Base-by-base conservation (phyloP, 2,797 vertebrate genomes). In the Syngnathus acus region DNA sequence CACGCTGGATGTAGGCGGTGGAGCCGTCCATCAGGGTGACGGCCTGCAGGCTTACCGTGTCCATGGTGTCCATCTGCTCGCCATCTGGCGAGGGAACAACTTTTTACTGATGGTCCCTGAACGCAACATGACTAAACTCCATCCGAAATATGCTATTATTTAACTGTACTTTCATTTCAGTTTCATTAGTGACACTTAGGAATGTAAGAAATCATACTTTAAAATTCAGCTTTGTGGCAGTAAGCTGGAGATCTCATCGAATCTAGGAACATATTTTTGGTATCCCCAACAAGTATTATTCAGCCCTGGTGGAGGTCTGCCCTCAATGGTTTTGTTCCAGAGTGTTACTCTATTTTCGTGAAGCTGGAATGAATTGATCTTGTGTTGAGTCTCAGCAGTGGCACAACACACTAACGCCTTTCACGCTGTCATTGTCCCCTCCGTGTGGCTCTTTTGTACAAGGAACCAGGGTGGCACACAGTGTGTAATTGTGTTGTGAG, bases 1-100 rank as follows among this genome's bases (percentile, higher is more conserved):
- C 97, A 67, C 98, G 96, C 50, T 99, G 97, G 83, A 99, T 98
- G 67, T 99, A 99, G 16, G 97, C 97, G 1, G 97, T 99, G 75
- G 96, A 97, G 37, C 97, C 97, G 78, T 99, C 97, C n/a, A 93
- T 93, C 19, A 99, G 92, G 2, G 96, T 98, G 57, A 99, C 96
- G 16, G 97, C 97, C 88, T 99, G 97, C 72, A 99, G 88, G 85
- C 97, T 99, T 71, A 99, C 95, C 48, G 95, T 94, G 88, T 99
- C 97, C 94, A 98, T 95, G 76, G 89, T 93, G 69, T 99, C 96
- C 77, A 98, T 93, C 76, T 94, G 96, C 85, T 98, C 96, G 53
- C 92, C 94, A 88, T 99, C 96, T 99, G 65, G 9, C 54, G 51
- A 66, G 17, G 17, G 9, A 19, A 1, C 21, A 64, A 62, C 39